These are phyloP conservation scores for Patiria pectinifera DNA, from an alignment of 53 echinoderm and acorn worm species.

Conservation along the genomic window DNA sequence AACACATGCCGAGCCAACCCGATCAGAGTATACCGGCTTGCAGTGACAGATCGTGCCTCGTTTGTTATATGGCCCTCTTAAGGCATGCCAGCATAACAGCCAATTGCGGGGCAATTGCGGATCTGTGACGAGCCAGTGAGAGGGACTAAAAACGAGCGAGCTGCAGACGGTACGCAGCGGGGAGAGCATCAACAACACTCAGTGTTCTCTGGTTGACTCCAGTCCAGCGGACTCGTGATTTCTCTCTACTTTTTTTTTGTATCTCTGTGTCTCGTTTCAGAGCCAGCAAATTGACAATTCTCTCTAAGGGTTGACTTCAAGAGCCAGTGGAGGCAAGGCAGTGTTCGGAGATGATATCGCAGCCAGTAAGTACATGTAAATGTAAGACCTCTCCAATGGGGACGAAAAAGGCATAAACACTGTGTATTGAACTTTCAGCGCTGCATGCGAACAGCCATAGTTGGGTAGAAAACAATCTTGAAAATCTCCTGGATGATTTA, in stretches of 20 bases:
- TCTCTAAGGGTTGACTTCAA: slow-evolving; percentile 27
- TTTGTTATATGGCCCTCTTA: slow-evolving; percentile 66
- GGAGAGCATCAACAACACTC: slow-evolving; percentile 47
- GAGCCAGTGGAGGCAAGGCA: slow-evolving; percentile 16
- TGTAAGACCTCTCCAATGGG: neutral
- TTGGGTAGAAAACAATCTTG: neutral
- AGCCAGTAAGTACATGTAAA: slow-evolving; percentile 61
- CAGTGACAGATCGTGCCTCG: slow-evolving; percentile 63
- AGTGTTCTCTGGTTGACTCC: neutral
- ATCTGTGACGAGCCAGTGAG: slow-evolving; percentile 47
- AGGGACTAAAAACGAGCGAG: no score
- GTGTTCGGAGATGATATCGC: slow-evolving; percentile 52
- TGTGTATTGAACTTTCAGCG: neutral
- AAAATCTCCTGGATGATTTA: neutral
- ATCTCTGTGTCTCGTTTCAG: slow-evolving; percentile 21
- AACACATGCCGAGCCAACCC: slow-evolving; percentile 40
- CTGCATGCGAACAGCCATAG: neutral
- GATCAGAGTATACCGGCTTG: neutral
- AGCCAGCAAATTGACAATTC: slow-evolving; percentile 55
- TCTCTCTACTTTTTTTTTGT: neutral
- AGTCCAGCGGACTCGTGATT: slow-evolving; percentile 6
- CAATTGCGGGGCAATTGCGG: slow-evolving; percentile 49
- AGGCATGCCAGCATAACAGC: slow-evolving; percentile 55
- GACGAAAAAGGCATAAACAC: neutral
- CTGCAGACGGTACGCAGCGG: neutral